Base-by-base conservation (phyloP, 2,797 vertebrate species). In the Falco novaeseelandiae region DNA sequence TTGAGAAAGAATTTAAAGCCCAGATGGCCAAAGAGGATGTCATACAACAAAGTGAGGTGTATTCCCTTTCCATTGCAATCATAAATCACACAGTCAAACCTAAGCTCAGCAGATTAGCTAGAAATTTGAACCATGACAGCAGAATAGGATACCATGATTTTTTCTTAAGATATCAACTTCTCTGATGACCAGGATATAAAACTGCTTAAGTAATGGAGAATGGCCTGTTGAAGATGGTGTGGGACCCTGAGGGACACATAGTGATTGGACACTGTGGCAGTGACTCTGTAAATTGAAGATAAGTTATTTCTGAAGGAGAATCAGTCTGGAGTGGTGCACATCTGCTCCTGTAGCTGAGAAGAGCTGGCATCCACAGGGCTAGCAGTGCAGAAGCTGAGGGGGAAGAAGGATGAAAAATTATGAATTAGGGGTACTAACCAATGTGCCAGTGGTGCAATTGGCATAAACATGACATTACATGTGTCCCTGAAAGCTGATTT, bases 361-460 rank as follows among this genome's bases (percentile, higher is more conserved):
- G 26, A 63, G 17, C 6, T 3, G 27, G 26, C 14, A 89, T 32
- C 42, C 36, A 14, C 29, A 29, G 18, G n/a, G 7, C 54, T 19
- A 32, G n/a, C 15, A 51, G 11, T 23, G 23, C 14, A 26, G 12
- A 49, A 12, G 10, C 13, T 66, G 32, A 73, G 15, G 16, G 16
- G 10, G 21, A 67, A 76, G 8, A 19, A n/a, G 25, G 25, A 8
- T 30, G 16, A 90, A n/a, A 70, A 70, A n/a, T 0, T 0, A 40
- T 17, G 10, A 32, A 27, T 78, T n/a, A 36, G 18, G 17, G 17
- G 2, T 58, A 26, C 48, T 54, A 36, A 42, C 5, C 32, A 20
- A 29, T 12, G 34, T 1, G 11, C 2, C 40, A 34, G 7, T 7
- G 17, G 13, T 52, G 10, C 12, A 63, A 3, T 1, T 80, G 9